Conservation (phyloP, 2,113 vertebrate genomes). For the Oncorhynchus masou region DNA sequence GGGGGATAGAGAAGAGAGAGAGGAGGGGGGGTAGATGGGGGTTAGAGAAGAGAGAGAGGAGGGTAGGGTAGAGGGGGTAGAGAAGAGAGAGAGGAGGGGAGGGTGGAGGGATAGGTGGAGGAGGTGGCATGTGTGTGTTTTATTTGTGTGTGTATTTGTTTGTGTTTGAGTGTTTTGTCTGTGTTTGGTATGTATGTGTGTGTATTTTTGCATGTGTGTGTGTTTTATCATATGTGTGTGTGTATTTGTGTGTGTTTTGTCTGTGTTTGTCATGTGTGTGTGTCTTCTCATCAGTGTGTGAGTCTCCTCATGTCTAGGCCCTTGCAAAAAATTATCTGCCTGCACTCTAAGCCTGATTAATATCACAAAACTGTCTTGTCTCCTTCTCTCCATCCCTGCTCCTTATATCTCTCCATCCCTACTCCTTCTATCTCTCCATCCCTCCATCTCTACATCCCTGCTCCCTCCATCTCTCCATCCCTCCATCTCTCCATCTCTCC, state of each 20-base stretch:
- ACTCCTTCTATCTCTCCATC: neutral
- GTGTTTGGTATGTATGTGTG: neutral
- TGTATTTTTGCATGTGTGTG: no score
- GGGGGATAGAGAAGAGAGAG: no score
- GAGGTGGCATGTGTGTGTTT: neutral
- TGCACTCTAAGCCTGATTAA: conserved; percentile 80
- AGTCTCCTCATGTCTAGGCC: conserved; percentile 27
- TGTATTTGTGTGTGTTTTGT: no score
- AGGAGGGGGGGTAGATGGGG: no score
- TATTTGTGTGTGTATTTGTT: neutral
- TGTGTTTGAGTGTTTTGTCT: neutral
- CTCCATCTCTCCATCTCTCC: no score
- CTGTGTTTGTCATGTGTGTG: no score
- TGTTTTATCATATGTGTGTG: no score
- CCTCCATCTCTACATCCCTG: no score
- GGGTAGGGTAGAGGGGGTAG: no score
- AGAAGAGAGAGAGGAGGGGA: conserved; percentile 24
- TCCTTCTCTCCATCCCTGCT: conserved; percentile 63
- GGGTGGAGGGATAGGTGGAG: conserved; percentile 8
- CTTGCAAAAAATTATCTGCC: conserved; percentile 78
- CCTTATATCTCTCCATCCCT: conserved; percentile 46
- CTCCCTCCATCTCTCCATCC: no score
- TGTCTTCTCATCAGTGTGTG: no score
- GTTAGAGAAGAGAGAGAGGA: no score
- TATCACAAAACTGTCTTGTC: conserved; percentile 73